Evolutionary conservation across 2,113 vertebrate genomes (phyloP).

Genomic region (Sciurus niger): DNA sequence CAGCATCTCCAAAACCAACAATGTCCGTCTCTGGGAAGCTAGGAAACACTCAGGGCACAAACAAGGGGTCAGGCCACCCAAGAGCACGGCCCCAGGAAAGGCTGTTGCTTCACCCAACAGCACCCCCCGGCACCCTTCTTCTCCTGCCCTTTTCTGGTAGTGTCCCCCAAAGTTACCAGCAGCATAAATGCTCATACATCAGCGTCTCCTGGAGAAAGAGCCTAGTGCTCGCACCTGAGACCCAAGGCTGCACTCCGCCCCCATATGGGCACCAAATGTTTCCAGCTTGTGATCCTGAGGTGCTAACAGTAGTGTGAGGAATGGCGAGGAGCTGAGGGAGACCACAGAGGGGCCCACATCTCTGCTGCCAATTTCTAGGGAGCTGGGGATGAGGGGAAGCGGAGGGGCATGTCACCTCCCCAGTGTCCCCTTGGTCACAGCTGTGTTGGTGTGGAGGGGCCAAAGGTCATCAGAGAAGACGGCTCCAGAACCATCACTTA

Average conservation of each 20-base stretch:
- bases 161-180: slow-evolving; percentile 68
- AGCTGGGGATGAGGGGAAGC: too few relatives aligned
- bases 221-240: slow-evolving; percentile 67
- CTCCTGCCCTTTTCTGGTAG: slow-evolving; percentile 64
- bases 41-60: background rate
- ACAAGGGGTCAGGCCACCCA: background rate
- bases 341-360: background rate
- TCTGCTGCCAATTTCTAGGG: background rate
- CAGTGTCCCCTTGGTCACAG: background rate
- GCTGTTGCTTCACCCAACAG: background rate
- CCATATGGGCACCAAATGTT: slow-evolving; percentile 78
- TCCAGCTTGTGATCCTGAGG: slow-evolving; percentile 82
- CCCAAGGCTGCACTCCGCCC: slow-evolving; percentile 66
- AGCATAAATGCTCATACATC: background rate
- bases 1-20: background rate
- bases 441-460: too few relatives aligned
- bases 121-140: background rate
- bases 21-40: background rate
- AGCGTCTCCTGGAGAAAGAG: slow-evolving; percentile 74
- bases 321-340: background rate
- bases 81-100: background rate
- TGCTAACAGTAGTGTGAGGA: slow-evolving; percentile 61
- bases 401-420: slow-evolving; percentile 59
- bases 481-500: background rate
- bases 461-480: background rate